Conservation (phyloP, 2,888 invertebrate genomes). For the Oegoconia quadripuncta region DNA sequence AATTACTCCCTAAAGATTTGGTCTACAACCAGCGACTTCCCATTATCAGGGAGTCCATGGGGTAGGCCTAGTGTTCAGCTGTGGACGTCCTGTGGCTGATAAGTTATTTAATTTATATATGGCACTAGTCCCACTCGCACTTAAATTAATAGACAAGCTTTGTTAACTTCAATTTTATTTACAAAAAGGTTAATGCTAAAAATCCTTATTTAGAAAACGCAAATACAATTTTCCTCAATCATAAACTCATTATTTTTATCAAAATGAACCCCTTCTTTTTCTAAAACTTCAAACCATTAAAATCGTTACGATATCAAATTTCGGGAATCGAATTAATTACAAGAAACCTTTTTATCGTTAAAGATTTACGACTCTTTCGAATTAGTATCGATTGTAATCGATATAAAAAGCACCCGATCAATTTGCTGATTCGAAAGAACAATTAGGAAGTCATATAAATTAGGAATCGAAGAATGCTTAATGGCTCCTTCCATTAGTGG, state of each 20-base stretch:
- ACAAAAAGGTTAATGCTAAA: too few relatives aligned
- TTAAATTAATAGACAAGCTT: too few relatives aligned
- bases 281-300: conserved; percentile 5
- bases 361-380: conserved; percentile 52
- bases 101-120: too few relatives aligned
- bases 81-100: too few relatives aligned
- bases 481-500: conserved; percentile 71
- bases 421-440: conserved; percentile 44
- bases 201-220: too few relatives aligned
- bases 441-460: conserved; percentile 72
- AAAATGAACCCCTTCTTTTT: not conserved
- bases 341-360: conserved; percentile 27
- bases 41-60: too few relatives aligned
- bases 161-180: too few relatives aligned
- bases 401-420: conserved; percentile 48
- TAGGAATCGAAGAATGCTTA: conserved; percentile 73
- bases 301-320: conserved; percentile 19
- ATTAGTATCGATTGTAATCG: conserved; percentile 50
- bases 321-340: conserved; percentile 30
- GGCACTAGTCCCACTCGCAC: too few relatives aligned
- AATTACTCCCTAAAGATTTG: too few relatives aligned
- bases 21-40: too few relatives aligned
- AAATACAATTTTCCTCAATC: not conserved
- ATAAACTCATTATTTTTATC: not conserved
- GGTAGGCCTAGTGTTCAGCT: too few relatives aligned